phyloP scores from a whole-genome alignment of 2,113 vertebrate genomes.

The Carettochelys insculpta region DNA sequence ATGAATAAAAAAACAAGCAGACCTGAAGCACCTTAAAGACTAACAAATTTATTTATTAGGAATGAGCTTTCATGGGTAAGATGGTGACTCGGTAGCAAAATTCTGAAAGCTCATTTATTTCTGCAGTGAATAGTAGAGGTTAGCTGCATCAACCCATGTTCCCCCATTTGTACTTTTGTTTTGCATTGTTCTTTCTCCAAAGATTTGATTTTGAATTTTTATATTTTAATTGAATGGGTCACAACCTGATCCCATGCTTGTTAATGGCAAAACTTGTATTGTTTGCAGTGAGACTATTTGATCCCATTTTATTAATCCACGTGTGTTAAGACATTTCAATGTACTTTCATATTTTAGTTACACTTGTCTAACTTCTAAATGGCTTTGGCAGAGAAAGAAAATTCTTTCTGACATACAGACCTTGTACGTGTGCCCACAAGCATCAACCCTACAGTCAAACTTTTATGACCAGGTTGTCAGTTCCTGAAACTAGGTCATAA shows the following conservation, averaged over 20 bases:
- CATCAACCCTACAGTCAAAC: neutral
- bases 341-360: neutral
- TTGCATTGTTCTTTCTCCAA: neutral
- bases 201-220: neutral
- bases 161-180: neutral
- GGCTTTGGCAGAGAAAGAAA: accelerated
- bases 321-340: neutral
- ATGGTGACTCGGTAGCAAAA: neutral
- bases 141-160: neutral
- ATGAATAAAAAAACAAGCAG: no score
- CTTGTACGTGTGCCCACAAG: neutral
- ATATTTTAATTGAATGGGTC: neutral
- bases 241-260: neutral
- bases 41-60: no score
- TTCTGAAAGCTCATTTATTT: neutral
- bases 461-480: neutral
- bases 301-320: neutral
- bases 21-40: no score
- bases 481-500: neutral
- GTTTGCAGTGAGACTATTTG: neutral
- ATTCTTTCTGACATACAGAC: neutral
- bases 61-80: no score
- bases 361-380: slow-evolving; percentile 3
- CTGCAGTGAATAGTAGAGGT: neutral
- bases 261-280: neutral